Percentiles rank a stretch among this genome's conserved stretches.
Evolutionary conservation across 2,797 vertebrate species (phyloP).

Genomic region (Centropyge bicolor): DNA sequence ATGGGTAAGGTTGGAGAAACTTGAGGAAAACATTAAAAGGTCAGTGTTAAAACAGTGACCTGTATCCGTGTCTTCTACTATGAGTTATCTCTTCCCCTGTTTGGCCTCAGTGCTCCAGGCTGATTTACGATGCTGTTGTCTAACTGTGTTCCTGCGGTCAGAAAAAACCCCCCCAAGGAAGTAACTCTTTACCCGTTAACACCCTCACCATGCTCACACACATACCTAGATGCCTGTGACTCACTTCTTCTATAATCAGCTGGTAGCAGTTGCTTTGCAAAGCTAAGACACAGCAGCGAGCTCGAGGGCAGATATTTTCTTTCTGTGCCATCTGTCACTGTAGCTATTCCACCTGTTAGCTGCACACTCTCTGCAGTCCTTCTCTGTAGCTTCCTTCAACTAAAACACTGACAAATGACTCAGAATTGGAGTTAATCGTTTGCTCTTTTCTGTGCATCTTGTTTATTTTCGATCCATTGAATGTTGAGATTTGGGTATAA

Average conservation of each 20-base stretch:
- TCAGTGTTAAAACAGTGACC: conserved; percentile 28
- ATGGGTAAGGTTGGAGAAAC: neutral
- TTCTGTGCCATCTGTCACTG: conserved; percentile 25
- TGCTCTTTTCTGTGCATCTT: neutral
- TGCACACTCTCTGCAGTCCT: neutral
- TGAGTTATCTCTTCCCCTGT: conserved; percentile 25
- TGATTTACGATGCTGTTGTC: conserved; percentile 48
- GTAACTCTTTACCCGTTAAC: conserved; percentile 34
- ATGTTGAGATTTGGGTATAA: neutral
- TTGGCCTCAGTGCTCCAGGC: conserved; percentile 1
- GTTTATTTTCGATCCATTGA: neutral
- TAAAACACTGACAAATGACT: conserved; percentile 5
- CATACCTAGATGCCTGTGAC: conserved; percentile 29
- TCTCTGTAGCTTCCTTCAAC: neutral
- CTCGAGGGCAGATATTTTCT: conserved; percentile 53
- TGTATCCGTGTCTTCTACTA: neutral
- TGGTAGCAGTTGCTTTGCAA: conserved; percentile 18
- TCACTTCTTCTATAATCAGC: conserved; percentile 38
- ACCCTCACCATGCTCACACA: conserved; percentile 19
- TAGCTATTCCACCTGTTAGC: conserved; percentile 28
- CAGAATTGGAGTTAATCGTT: neutral
- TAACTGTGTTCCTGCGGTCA: conserved; percentile 30
- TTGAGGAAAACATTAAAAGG: conserved; percentile 27
- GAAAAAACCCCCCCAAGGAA: neutral
- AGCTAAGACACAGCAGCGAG: conserved; percentile 4